Evolutionary conservation across 2,113 vertebrate species (phyloP), one percentile per base, ranked within the genome.

Genomic region (Accipiter virgatus): DNA sequence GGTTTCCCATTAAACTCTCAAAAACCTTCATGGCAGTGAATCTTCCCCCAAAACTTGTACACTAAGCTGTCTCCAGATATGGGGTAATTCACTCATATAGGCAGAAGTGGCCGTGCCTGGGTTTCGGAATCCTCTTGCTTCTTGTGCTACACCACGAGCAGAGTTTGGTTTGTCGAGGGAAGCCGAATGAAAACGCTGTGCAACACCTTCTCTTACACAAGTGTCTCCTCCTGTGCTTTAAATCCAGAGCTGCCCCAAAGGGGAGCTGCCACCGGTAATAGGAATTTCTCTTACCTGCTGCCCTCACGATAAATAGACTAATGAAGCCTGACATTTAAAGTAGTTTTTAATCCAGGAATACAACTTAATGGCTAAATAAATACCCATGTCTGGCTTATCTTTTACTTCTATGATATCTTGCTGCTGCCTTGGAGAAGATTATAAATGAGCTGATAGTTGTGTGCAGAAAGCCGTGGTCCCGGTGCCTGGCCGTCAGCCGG

Each of bases 11-110:
- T 53, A 47, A 45, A 50, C 13, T 5, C 16, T 58, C 25, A 40
- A 70, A 87, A 88, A 14, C 31, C 23, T 74, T 13, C 7, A 14
- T 4, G 18, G 40, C 27, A 8, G 23, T 43, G 38, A 55, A 12
- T 17, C 36, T 21, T 55, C 1, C 40, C 47, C 17, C 9, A 50
- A 40, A 47, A 53, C 9, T 36, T n/a, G 17, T 31, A 19, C 10
- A 5, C 27, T 12, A 10, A 42, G 14, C 29, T 58, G 62, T 43
- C 56, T 34, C 25, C 40, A 48, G 31, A 4, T 5, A 1, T 5
- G 16, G 53, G n/a, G 13, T 31, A 13, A 29, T 15, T 7, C 10
- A 11, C 18, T 0, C 0, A 4, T 9, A 11, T 2, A 40, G 66
- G 27, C 58, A 63, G 74, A 34, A 42, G 22, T 2, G 7, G 43